phyloP scores from a whole-genome alignment of 2,797 vertebrate species.

The Syngnathus rostellatus region DNA sequence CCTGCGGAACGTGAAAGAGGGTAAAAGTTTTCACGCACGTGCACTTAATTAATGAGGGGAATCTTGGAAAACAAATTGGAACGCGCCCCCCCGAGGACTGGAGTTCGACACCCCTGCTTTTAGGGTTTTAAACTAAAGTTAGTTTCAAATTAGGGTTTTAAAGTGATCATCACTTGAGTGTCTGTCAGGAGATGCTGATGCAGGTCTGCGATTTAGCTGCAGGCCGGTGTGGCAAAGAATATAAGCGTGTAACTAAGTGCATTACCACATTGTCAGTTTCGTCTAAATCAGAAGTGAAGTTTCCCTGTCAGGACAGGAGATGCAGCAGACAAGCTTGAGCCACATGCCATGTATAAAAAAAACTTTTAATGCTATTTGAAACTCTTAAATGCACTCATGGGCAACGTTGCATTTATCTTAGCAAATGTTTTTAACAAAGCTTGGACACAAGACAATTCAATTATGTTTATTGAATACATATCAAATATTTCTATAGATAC shows the following conservation, averaged over 20 bases:
- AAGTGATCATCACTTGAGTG: constrained; percentile 3
- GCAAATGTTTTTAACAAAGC: neutral
- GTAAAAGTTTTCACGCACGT: too few species aligned
- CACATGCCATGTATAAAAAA: neutral
- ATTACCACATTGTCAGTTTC: neutral
- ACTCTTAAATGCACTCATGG: neutral
- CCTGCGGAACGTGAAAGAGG: too few species aligned
- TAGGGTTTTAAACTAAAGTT: too few species aligned
- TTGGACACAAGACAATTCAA: constrained; percentile 16
- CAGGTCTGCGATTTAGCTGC: constrained; percentile 29
- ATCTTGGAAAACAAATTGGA: too few species aligned
- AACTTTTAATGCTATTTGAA: constrained; percentile 1
- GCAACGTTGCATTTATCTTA: neutral
- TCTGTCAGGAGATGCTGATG: constrained; percentile 27
- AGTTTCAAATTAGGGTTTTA: neutral
- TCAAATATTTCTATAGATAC: constrained; percentile 51
- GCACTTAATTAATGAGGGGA: too few species aligned
- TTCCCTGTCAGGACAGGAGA: neutral
- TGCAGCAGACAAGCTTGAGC: neutral
- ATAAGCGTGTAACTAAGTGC: constrained; percentile 38
- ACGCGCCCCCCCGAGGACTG: too few species aligned
- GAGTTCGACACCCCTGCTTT: too few species aligned
- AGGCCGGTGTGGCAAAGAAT: constrained; percentile 27
- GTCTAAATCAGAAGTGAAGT: neutral
- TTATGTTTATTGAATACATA: constrained; percentile 61